Evolutionary conservation across 2,113 vertebrate species (phyloP), one percentile per base, ranked within the genome.

Genomic region (Coryphaenoides rupestris): DNA sequence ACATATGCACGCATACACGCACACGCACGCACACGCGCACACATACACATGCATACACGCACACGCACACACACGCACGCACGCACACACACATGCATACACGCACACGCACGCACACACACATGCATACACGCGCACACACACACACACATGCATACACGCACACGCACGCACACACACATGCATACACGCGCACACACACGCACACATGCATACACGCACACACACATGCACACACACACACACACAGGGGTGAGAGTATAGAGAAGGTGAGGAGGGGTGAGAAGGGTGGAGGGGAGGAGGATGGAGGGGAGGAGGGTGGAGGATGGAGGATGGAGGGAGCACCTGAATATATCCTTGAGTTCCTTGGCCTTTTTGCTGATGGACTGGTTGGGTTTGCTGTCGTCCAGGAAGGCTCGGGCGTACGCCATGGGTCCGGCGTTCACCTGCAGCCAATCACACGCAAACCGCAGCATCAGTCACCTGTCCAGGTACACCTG

Each of bases 371-470:
- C 92, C 85, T 98, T 98, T 86, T 96, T 97, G 65, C 57, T 75
- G 40, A 91, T 88, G 0, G 93, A 91, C 73, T 94, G 95, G 85
- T 72, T 89, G 22, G 90, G 81, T 83, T 93, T 95, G 55, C 85
- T 89, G 63, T 96, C 94, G 74, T 93, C 93, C 46, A 99, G 89
- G 85, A 99, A 98, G 26, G 95, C 93, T 76, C 95, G 92, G n/a
- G 97, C 97, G 6, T 98, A 99, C 3, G 97, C 95, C 88, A 99
- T 90, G 0, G 97, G 97, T 14, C 97, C 97, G 15, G 96, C 97
- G 56, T 99, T 98, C 66, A 99, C 97, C 96, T 99, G 80, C 26
- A 58, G 55, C 70, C 46, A 24, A 12, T 66, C 10, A 19, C 21
- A 12, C 22, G 21, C 4, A 22, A 53, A 45, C 55, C n/a, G 24